phyloP scores from a whole-genome alignment of 2,888 invertebrate species.

The Pterostichus niger region DNA sequence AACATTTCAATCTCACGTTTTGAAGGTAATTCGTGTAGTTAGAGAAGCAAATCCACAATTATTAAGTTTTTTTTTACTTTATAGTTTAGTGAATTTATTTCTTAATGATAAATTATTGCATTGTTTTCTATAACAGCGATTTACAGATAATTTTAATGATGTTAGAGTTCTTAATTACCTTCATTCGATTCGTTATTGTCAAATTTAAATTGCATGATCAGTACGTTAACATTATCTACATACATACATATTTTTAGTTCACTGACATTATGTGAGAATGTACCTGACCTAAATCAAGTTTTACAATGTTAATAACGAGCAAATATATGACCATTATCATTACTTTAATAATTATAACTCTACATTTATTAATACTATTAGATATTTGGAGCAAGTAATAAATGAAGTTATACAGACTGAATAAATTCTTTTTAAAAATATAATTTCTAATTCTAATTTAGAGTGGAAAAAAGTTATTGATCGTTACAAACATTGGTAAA shows the following conservation, averaged over 20 bases:
- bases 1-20: background rate
- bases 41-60: background rate
- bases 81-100: background rate
- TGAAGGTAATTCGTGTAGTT: conserved; percentile 2
- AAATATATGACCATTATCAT: background rate
- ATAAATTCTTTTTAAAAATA: too few species aligned
- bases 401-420: too few species aligned
- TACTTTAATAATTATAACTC: background rate
- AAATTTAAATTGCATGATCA: conserved; percentile 18
- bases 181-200: background rate
- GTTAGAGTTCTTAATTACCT: conserved; percentile 6
- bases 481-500: too few species aligned
- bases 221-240: conserved; percentile 20
- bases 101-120: background rate
- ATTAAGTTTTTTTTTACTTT: background rate
- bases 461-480: background rate
- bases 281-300: conserved; percentile 10
- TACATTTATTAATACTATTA: background rate
- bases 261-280: conserved; percentile 4
- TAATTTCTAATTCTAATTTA: too few species aligned
- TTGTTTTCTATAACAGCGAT: background rate
- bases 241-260: background rate
- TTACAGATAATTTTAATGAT: background rate
- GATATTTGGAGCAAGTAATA: too few species aligned
- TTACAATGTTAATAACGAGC: conserved; percentile 8